These are phyloP conservation scores for Dicyrtomina minuta DNA, from an alignment of 2,888 invertebrate species.

Conservation along the genomic window DNA sequence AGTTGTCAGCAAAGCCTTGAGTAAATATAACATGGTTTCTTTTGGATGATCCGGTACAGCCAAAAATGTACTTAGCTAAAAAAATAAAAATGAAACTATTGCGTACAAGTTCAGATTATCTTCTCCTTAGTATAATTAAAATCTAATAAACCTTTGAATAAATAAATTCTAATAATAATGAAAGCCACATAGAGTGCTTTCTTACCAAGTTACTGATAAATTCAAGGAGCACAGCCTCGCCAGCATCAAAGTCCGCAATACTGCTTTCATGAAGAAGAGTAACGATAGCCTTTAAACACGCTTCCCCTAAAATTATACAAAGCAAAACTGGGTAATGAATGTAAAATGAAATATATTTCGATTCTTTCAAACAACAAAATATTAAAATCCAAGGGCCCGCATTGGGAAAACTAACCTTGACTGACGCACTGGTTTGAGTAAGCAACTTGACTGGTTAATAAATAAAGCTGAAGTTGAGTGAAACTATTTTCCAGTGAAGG, in stretches of 20 bases:
- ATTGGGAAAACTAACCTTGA: conserved; percentile 66
- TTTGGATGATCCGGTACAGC: conserved; percentile 53
- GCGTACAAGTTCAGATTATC: conserved; percentile 63
- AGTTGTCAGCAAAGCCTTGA: conserved; percentile 46
- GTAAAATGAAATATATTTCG: conserved; percentile 23
- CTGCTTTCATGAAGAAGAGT: conserved; percentile 59
- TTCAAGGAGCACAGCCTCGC: conserved; percentile 42
- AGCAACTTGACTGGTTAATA: conserved; percentile 84
- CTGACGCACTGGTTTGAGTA: conserved; percentile 85
- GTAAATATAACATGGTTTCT: conserved; percentile 48
- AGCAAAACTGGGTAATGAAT: conserved; percentile 36
- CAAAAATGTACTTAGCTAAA: conserved; percentile 48
- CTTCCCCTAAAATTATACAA: conserved; percentile 76
- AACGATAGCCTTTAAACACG: conserved; percentile 87
- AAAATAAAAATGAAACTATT: conserved; percentile 67
- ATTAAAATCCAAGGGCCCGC: not conserved
- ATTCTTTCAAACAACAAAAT: not conserved
- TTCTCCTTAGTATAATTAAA: conserved; percentile 58
- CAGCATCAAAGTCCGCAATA: conserved; percentile 41
- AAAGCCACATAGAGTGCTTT: not conserved
- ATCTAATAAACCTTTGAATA: not conserved
- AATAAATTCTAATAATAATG: not conserved
- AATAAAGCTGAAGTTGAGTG: conserved; percentile 77
- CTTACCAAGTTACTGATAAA: conserved; percentile 48
- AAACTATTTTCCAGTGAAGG: conserved; percentile 87